Percentiles rank a stretch among this genome's conserved stretches.
Evolutionary conservation across 2,888 invertebrate species (phyloP).

Genomic region (Molanna angustata): DNA sequence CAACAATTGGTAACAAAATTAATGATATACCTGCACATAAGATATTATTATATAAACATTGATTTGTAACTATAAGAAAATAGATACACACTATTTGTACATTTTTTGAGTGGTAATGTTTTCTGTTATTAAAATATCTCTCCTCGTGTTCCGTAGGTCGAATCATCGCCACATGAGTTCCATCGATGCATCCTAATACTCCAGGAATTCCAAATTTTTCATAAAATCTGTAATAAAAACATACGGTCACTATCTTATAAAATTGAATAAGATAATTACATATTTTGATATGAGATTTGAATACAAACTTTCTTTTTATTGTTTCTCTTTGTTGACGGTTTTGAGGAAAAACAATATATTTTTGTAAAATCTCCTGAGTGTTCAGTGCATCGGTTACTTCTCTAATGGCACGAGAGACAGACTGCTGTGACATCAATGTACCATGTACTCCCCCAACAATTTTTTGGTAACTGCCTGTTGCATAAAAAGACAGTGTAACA

Average conservation of each 20-base stretch:
- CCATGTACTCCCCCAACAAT: background rate
- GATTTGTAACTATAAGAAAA: constrained; percentile 1
- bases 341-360: background rate
- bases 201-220: background rate
- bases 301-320: background rate
- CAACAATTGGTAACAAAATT: background rate
- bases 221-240: background rate
- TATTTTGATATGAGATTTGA: background rate
- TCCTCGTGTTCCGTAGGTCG: background rate
- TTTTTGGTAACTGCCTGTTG: background rate
- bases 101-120: background rate
- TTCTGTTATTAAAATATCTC: background rate
- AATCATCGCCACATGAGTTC: background rate
- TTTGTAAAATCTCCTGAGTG: background rate
- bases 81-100: background rate
- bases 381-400: constrained; percentile 1
- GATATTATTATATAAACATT: background rate
- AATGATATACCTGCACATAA: no score
- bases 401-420: constrained; percentile 1
- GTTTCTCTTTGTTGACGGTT: background rate
- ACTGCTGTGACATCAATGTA: constrained; percentile 2
- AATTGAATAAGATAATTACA: background rate
- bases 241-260: background rate
- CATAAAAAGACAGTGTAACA: constrained; percentile 4
- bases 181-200: background rate